Base-by-base conservation (phyloP, 2,888 invertebrate genomes). In the Nemotelus nigrinus region DNA sequence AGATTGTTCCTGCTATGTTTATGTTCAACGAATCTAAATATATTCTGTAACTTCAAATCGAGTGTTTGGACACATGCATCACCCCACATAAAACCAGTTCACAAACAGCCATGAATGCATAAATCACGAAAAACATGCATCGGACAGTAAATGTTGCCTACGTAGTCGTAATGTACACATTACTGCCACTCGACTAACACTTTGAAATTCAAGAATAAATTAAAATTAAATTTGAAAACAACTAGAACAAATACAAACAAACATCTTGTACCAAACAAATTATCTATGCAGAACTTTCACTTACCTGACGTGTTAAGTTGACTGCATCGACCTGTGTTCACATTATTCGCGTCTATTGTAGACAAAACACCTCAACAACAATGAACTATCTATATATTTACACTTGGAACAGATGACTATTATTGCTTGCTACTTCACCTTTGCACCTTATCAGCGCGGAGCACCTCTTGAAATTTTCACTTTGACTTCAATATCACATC, bases 381-480 rank as follows among this genome's bases (percentile, higher is more conserved):
- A 58, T 4, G 41, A 41, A 63, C 63, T 63, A 39, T 43, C 41
- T 45, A 65, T 65, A 39, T 65, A 65, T 65, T 65, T 65, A 43
- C 65, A 65, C 65, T 65, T 8, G 39, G 65, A 39, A 65, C 65
- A 65, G 65, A 65, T 65, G 65, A 65, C 65, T 65, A 65, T 65
- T 39, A 65, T 65, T 65, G 65, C 65, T 65, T 65, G 10, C 58
- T 65, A 45, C 65, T 65, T 65, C 65, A 65, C 65, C 65, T 65
- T 65, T 65, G 65, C 65, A 65, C 65, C 65, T 47, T 47, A 65
- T 47, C 44, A 65, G 65, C 45, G 63, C 43, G 7, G 70, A 70
- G 70, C 53, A 70, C 70, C 70, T 47, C 70, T 70, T 8, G 70
- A 70, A 70, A 70, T 70, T 70, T 70, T 70, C 70, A 70, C 70